Conservation (phyloP, 2,888 invertebrate species). For the Lumbricus terrestris region DNA sequence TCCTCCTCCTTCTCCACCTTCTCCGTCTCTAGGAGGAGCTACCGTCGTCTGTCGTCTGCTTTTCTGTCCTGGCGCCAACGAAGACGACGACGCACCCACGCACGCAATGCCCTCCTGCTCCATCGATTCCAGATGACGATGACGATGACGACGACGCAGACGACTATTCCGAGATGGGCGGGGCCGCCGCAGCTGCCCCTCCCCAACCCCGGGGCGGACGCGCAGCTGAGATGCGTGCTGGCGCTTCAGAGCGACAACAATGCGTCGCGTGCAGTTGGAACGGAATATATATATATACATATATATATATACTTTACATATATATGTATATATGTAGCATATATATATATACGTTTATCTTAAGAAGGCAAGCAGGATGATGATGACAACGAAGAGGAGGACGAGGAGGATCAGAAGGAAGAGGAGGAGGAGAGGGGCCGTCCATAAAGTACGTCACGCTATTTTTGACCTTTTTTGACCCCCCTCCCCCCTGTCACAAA, state of each 20-base stretch:
- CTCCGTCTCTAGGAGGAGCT: no score
- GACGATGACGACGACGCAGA: not conserved
- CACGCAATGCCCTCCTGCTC: not conserved
- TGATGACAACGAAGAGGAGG: no score
- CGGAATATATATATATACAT: not conserved
- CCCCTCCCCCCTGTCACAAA: no score
- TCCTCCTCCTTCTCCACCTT: no score
- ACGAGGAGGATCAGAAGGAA: no score
- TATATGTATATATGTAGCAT: no score
- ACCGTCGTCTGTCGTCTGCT: not conserved
- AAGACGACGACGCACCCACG: not conserved
- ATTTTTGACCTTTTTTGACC: no score
- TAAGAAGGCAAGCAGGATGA: no score
- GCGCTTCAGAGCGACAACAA: not conserved
- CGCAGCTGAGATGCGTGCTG: not conserved
- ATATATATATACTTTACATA: not conserved
- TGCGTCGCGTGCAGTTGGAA: not conserved
- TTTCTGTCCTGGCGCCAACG: not conserved
- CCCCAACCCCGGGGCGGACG: not conserved
- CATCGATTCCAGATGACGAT: conserved; percentile 3
- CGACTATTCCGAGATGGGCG: not conserved
- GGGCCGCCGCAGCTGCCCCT: no score
- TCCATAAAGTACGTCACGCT: no score
- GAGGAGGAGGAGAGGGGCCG: no score
- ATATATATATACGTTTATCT: not conserved